phyloP scores from a whole-genome alignment of 2,113 vertebrate genomes.

The Rafetus swinhoei region DNA sequence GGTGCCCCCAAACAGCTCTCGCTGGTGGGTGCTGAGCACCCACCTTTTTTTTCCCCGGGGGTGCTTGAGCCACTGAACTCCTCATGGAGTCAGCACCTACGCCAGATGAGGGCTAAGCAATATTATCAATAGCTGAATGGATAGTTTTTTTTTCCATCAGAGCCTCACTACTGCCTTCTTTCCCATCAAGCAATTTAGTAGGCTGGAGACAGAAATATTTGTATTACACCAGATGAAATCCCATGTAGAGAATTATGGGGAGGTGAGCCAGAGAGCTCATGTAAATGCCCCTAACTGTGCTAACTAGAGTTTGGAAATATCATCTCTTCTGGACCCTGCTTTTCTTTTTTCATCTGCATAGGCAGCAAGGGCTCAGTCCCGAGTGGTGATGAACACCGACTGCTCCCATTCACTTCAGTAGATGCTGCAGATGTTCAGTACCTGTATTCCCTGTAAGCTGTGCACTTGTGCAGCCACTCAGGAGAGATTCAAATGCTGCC shows the following conservation, averaged over 20 bases:
- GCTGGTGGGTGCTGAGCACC: no score
- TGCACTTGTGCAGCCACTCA: no score
- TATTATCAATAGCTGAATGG: neutral
- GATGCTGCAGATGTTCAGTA: neutral
- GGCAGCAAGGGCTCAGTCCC: neutral
- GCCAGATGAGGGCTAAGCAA: neutral
- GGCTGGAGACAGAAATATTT: neutral
- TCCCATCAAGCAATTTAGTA: neutral
- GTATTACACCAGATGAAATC: neutral
- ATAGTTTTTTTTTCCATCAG: neutral
- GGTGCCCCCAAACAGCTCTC: no score
- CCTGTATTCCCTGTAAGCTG: no score
- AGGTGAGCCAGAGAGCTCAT: neutral
- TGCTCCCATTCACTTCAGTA: neutral
- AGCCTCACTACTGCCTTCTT: neutral
- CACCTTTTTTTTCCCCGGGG: no score
- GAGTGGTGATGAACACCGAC: neutral
- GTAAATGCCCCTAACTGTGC: neutral
- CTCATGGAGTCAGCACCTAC: no score
- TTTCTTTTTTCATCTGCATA: neutral
- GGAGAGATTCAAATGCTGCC: no score
- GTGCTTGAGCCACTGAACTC: no score
- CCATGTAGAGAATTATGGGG: neutral
- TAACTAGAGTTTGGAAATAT: neutral
- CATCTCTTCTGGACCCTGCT: neutral